Evolutionary conservation across 2,797 vertebrate genomes (phyloP), one percentile per base, ranked within the genome.

Genomic region (Neosilurus hyrtlii): DNA sequence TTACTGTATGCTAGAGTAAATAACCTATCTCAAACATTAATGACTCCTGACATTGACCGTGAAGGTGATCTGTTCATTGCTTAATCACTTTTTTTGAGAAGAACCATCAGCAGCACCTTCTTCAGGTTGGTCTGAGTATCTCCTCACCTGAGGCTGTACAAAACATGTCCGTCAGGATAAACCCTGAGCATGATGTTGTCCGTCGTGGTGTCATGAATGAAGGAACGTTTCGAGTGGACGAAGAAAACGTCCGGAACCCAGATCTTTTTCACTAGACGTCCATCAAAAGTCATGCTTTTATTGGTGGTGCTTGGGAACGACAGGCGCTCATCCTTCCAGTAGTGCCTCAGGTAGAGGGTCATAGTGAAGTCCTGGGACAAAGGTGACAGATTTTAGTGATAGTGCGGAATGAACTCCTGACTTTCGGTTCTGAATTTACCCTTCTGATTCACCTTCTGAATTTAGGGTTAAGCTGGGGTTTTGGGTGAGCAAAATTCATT

Each of bases 231-330:
- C 24, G 98, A 99, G 89, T 99, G 98, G 85, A 99, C 98, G 0
- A 99, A 99, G 90, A 99, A 99, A 84, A 99, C 96, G 0, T 99
- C 97, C 0, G 98, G 98, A n/a, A 98, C 97, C 98, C 98, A 99
- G 91, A 99, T 99, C 91, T 97, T 98, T 91, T 98, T 98, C 84
- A 99, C 96, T 74, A 99, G 91, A 16, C 98, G 94, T 0, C 98
- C 95, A 0, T 99, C 98, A 0, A 99, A 99, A 1, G 98, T 99
- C 97, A 98, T 97, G 90, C 98, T 99, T 88, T 97, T 98, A 87
- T 99, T 99, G 85, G 93, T 97, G 90, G 92, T 93, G 91, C 98
- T 98, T 81, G 93, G 92, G 88, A 99, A 99, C 0, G 96, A 95
- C 84, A 99, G 93, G 0, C 97, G 94, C 84, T 98, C 97, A 0